A percentile compares a stretch with the other conserved stretches of the same genome.
phyloP scores from a whole-genome alignment of 2,797 vertebrate species.

The Agapornis canus region DNA sequence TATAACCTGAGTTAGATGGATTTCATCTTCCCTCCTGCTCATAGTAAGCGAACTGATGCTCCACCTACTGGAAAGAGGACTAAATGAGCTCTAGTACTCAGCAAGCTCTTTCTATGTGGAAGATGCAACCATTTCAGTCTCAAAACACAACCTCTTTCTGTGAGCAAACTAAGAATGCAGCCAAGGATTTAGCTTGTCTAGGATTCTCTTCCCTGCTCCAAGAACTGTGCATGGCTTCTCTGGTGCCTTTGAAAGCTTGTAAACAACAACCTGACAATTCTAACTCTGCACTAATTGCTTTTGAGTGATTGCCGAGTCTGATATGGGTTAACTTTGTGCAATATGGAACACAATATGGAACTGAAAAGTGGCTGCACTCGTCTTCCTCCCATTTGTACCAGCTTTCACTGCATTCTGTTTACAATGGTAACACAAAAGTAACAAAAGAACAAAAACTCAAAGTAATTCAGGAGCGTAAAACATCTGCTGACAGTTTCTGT shows the following conservation, averaged over 20 bases:
- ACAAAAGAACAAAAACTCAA: not conserved
- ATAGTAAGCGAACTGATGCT: conserved; percentile 9
- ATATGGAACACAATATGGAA: not conserved
- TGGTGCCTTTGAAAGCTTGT: not conserved
- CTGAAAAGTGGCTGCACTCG: not conserved
- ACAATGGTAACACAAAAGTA: not conserved
- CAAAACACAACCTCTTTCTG: not conserved
- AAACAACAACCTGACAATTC: not conserved
- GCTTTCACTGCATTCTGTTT: not conserved
- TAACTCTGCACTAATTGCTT: not conserved
- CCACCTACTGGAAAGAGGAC: conserved; percentile 57
- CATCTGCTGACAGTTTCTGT: not conserved
- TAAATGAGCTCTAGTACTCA: not conserved
- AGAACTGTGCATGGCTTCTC: not conserved
- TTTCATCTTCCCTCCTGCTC: not conserved
- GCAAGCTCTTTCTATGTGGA: not conserved
- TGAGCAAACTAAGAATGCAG: not conserved
- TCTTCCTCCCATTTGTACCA: not conserved
- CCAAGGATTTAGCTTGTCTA: not conserved
- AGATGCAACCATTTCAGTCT: not conserved
- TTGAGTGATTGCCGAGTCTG: not conserved
- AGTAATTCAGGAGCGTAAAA: not conserved
- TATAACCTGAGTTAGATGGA: not conserved
- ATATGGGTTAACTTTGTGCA: not conserved
- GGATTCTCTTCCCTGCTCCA: not conserved